phyloP scores from a whole-genome alignment of 2,888 invertebrate species.

The Microchrysa polita region DNA sequence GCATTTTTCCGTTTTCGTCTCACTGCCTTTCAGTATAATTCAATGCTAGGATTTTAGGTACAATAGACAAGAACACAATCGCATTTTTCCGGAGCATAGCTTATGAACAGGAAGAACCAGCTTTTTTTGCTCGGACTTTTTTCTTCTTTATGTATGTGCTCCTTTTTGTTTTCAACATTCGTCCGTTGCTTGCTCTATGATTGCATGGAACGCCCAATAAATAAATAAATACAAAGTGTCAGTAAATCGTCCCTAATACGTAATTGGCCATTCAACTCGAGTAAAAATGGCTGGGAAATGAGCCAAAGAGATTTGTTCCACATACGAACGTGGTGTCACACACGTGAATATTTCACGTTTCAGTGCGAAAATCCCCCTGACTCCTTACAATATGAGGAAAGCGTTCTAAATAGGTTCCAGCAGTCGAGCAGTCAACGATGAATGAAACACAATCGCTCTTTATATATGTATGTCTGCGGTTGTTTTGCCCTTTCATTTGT shows the following conservation, averaged over 20 bases:
- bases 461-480: slow-evolving; percentile 34
- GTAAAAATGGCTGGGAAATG: slow-evolving; percentile 33
- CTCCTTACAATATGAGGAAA: no score
- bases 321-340: slow-evolving; percentile 8
- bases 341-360: neutral
- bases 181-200: slow-evolving; percentile 5
- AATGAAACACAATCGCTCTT: slow-evolving; percentile 20
- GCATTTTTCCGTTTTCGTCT: neutral
- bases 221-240: slow-evolving; percentile 42
- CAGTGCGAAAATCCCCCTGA: neutral
- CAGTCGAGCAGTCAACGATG: neutral
- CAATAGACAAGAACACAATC: slow-evolving; percentile 4
- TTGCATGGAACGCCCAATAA: slow-evolving; percentile 40
- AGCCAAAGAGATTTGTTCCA: slow-evolving; percentile 40
- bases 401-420: no score
- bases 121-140: slow-evolving; percentile 11
- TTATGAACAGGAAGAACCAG: neutral
- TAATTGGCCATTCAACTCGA: slow-evolving; percentile 40
- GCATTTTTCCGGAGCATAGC: slow-evolving; percentile 19
- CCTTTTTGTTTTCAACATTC: neutral
- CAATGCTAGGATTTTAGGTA: neutral
- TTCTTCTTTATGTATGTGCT: neutral
- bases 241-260: slow-evolving; percentile 42
- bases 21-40: slow-evolving; percentile 1
- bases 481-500: slow-evolving; percentile 11